Percentiles rank a stretch among this genome's conserved stretches.
These are phyloP conservation scores for Rhinolophus sinicus DNA, from an alignment of 2,113 vertebrate genomes.

Conservation along the genomic window DNA sequence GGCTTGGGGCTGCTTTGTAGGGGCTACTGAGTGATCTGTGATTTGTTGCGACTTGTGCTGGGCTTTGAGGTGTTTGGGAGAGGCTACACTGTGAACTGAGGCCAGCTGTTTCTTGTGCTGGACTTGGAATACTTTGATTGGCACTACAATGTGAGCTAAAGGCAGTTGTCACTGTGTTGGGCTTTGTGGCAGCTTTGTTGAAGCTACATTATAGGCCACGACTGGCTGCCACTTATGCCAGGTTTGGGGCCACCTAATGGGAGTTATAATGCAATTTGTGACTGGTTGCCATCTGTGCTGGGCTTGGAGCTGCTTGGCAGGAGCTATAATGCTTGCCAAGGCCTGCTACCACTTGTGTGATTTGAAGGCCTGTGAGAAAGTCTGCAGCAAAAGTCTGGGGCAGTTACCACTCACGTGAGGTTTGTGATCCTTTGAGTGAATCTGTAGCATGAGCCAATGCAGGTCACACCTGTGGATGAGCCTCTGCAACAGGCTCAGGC, in stretches of 20 bases:
- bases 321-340: not conserved
- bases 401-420: not conserved
- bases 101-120: not conserved
- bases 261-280: not conserved
- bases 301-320: not conserved
- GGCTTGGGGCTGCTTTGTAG: not conserved
- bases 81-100: not conserved
- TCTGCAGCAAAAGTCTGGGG: not conserved
- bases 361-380: not conserved
- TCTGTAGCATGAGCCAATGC: not conserved
- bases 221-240: not conserved
- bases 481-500: not conserved
- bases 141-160: not conserved
- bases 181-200: not conserved
- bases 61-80: not conserved
- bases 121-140: not conserved
- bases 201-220: not conserved
- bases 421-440: not conserved
- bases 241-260: not conserved
- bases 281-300: not conserved
- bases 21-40: not conserved
- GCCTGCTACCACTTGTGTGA: not conserved
- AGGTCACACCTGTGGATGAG: not conserved
- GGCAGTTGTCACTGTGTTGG: not conserved
- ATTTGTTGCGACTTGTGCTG: not conserved